Evolutionary conservation across 2,888 invertebrate genomes (phyloP), one percentile per base, ranked within the genome.

Genomic region (Yponomeuta sedellus): DNA sequence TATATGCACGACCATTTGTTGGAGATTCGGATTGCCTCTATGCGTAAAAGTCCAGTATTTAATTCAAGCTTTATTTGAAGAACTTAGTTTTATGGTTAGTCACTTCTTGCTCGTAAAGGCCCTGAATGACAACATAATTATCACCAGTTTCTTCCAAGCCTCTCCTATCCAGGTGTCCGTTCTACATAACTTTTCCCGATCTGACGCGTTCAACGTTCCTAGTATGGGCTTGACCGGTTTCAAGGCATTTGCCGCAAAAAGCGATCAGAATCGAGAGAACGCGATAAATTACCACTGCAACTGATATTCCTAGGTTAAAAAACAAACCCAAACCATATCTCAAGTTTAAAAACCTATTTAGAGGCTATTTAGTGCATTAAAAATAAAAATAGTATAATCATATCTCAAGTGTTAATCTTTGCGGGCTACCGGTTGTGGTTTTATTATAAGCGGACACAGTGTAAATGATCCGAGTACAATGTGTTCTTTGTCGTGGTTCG

Each of bases 381-480:
- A n/a, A n/a, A n/a, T n/a, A n/a, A n/a, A n/a, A n/a, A n/a, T n/a
- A n/a, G n/a, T 28, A 28, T n/a, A n/a, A n/a, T n/a, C n/a, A n/a
- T n/a, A n/a, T n/a, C n/a, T n/a, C 25, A 8, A 34, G 34, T 34
- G 34, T 34, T 34, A 34, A 34, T 34, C 34, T 34, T 34, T 34
- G 34, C 34, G 34, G 34, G 34, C 34, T 34, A 34, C 34, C 8
- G 34, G 34, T 34, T 34, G 44, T 16, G 44, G 44, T 52, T 52
- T 52, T 16, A 16, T 52, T 16, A 12, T 52, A 25, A 68, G 74
- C 79, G 74, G 75, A 74, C 75, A 75, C 73, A 74, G 71, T 75
- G 75, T 69, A 69, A 71, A 77, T 77, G 77, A 81, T 80, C 77
- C 70, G 72, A 67, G 72, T 71, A 88, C 82, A 90, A 84, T 77